Conservation (phyloP, 2,888 invertebrate species). For the Hyposoter didymator region DNA sequence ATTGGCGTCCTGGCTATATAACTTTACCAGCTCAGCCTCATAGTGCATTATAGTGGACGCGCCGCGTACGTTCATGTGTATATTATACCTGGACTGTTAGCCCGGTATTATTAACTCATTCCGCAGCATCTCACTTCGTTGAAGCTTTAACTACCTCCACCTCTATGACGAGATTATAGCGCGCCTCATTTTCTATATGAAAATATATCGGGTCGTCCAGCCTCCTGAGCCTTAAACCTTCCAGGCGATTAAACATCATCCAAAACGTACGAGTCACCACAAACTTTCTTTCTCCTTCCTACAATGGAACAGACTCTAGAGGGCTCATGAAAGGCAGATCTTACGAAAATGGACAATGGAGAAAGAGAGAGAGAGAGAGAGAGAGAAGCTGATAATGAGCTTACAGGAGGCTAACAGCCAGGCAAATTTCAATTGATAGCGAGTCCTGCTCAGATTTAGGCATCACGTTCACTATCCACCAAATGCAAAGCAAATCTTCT, state of each 20-base stretch:
- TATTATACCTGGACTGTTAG: slow-evolving; percentile 21
- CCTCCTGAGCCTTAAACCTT: background rate
- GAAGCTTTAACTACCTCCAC: slow-evolving; percentile 57
- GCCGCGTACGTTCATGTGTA: slow-evolving; percentile 5
- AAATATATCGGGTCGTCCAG: slow-evolving; percentile 3
- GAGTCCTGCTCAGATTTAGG: background rate
- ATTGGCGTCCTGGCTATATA: slow-evolving; percentile 54
- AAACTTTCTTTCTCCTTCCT: slow-evolving; percentile 16
- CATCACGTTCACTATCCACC: background rate
- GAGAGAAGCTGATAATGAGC: background rate
- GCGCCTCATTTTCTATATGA: slow-evolving; percentile 39
- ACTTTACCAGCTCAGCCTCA: slow-evolving; percentile 39
- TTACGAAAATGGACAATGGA: background rate
- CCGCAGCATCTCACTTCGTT: slow-evolving; percentile 58
- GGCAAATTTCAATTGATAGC: background rate
- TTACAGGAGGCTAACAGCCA: background rate
- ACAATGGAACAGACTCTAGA: background rate
- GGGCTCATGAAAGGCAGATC: background rate
- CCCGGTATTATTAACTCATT: slow-evolving; percentile 62
- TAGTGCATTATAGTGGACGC: slow-evolving; percentile 33
- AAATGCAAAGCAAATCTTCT: background rate
- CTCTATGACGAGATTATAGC: slow-evolving; percentile 34
- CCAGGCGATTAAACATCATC: slow-evolving; percentile 22
- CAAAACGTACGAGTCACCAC: slow-evolving; percentile 15
- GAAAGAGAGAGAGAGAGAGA: background rate